Conservation (phyloP, 2,797 vertebrate species). For the Fringilla coelebs region DNA sequence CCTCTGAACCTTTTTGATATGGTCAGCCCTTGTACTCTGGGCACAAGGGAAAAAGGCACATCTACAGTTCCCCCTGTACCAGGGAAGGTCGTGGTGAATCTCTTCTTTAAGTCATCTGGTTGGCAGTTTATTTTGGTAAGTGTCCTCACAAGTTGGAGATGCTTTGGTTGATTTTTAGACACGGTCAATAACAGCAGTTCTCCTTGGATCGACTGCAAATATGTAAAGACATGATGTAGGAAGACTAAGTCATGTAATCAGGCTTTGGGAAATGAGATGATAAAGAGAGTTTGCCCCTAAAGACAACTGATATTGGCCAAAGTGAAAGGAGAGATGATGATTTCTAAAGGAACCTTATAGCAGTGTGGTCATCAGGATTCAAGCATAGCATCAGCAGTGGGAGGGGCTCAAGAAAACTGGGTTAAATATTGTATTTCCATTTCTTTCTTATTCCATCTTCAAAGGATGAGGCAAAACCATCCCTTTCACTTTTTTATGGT, state of each 20-base stretch:
- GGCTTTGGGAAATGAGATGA: not conserved
- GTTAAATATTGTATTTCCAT: not conserved
- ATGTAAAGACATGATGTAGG: not conserved
- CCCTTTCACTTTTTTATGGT: not conserved
- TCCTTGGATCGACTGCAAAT: not conserved
- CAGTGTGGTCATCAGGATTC: not conserved
- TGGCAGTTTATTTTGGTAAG: not conserved
- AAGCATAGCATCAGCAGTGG: not conserved
- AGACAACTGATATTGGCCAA: not conserved
- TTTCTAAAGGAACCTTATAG: not conserved
- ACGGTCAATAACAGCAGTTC: not conserved
- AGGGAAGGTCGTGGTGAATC: not conserved
- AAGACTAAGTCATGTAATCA: not conserved
- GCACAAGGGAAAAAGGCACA: not conserved
- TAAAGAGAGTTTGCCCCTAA: not conserved
- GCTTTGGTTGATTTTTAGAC: not conserved
- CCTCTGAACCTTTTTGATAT: rapidly evolving
- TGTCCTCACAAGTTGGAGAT: not conserved
- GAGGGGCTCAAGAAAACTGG: not conserved
- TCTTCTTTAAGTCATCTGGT: not conserved
- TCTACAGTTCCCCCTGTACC: not conserved
- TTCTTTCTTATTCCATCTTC: not conserved
- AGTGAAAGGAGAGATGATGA: not conserved
- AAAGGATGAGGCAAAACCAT: not conserved
- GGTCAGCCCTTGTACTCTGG: not conserved